Conservation (phyloP, 2,888 invertebrate genomes). For the Agriopis leucophaearia region DNA sequence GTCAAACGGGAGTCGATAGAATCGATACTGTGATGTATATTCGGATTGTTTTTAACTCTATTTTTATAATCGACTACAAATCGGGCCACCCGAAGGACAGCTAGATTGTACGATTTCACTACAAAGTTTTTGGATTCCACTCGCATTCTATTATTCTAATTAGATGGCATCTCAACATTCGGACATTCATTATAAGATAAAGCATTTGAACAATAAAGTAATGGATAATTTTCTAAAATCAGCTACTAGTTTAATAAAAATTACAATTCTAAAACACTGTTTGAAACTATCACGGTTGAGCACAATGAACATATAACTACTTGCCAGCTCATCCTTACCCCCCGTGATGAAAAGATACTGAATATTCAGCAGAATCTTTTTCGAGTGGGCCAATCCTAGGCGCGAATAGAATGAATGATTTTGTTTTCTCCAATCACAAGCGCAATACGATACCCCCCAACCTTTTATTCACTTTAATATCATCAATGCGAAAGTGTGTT, state of each 20-base stretch:
- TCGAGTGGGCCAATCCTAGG: too few species aligned
- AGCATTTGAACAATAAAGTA: not conserved
- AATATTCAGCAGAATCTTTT: too few species aligned
- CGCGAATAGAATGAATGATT: too few species aligned
- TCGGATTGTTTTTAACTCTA: conserved; percentile 68
- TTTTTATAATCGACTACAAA: conserved; percentile 70
- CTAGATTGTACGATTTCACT: conserved; percentile 59
- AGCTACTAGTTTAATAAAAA: not conserved
- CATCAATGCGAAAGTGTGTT: too few species aligned
- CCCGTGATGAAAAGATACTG: too few species aligned
- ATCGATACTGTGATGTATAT: conserved; percentile 62
- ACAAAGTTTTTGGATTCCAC: conserved; percentile 60
- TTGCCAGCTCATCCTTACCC: too few species aligned
- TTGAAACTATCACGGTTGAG: too few species aligned
- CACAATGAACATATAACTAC: too few species aligned
- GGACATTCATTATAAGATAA: not conserved
- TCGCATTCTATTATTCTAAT: conserved; percentile 53
- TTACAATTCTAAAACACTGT: too few species aligned
- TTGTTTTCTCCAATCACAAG: too few species aligned
- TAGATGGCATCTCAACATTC: conserved; percentile 53
- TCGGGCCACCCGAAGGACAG: conserved; percentile 61
- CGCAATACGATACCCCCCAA: too few species aligned
- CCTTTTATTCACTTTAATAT: too few species aligned
- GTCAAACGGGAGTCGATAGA: conserved; percentile 74
- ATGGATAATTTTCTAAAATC: not conserved